A percentile compares a stretch with the other conserved stretches of the same genome.
phyloP scores from a whole-genome alignment of 2,113 vertebrate genomes.

The Sebastes fasciatus region DNA sequence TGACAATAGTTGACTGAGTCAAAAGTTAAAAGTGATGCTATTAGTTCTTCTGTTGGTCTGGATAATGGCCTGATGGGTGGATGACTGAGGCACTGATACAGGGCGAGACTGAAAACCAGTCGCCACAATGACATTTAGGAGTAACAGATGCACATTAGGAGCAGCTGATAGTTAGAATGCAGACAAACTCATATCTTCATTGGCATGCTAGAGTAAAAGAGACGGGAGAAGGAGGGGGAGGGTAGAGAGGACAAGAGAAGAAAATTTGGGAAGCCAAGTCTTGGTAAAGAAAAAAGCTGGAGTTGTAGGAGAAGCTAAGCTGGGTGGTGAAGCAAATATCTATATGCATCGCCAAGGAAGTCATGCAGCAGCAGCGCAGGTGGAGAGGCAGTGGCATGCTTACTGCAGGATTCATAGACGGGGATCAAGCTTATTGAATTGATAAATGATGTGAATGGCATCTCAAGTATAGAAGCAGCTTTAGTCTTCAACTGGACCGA shows the following conservation, averaged over 20 bases:
- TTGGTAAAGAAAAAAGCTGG: constrained; percentile 10
- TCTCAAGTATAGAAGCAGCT: not conserved
- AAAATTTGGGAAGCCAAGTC: constrained; percentile 19
- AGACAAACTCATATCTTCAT: constrained; percentile 55
- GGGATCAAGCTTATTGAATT: not conserved
- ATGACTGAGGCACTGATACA: constrained; percentile 24
- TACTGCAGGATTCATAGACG: not conserved
- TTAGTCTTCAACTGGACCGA: not conserved
- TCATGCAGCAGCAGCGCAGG: constrained; percentile 40
- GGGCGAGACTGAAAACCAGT: constrained; percentile 35
- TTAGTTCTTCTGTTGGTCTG: constrained; percentile 23
- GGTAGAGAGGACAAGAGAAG: not conserved
- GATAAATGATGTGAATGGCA: not conserved
- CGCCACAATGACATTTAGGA: constrained; percentile 20
- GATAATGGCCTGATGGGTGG: constrained; percentile 32
- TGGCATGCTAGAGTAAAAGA: constrained; percentile 53
- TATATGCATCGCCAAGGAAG: constrained; percentile 2
- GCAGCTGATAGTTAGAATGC: constrained; percentile 50
- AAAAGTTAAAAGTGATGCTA: constrained; percentile 15
- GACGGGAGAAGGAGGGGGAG: not conserved
- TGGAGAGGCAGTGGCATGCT: constrained; percentile 32
- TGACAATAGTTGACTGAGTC: constrained; percentile 5
- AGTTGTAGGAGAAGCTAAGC: constrained; percentile 2
- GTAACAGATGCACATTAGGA: constrained; percentile 30
- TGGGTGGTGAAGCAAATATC: constrained; percentile 5